Base-by-base conservation (phyloP, 1,140 invertebrate genomes). In the Eupristina koningsbergeri region DNA sequence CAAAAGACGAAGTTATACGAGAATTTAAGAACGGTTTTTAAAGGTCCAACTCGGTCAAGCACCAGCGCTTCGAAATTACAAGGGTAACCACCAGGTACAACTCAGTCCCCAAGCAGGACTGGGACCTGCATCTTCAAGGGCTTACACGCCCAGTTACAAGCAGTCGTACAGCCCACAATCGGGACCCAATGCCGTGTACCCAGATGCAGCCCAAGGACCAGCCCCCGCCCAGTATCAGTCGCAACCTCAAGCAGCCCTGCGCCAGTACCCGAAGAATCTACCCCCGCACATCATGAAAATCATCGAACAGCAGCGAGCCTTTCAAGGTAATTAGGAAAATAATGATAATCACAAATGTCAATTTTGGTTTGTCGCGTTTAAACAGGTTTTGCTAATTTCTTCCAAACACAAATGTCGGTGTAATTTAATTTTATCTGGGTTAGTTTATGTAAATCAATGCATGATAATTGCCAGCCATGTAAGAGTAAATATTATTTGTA, bases 1-100 rank as follows among this genome's bases (percentile, higher is more conserved):
- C 6, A 29, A 29, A 64, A 17, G 7, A 39, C 17, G 6, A 45
- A 45, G 9, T 34, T 8, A 6, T 19, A 17, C 17, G 39, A 3
- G 1, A 71, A 6, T 26, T 36, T 39, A 26, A 3, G 17, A 39
- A 41, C 6, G 36, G 0, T 31, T n/a, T n/a, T 58, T 45, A 36
- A 31, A 83, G 81, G 81, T 83, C 9, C 75, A 73, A 36, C 78
- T 78, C 45, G 67, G 50, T 5, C 75, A 83, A 29, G 83, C 74
- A 26, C 89, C 88, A 71, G 73, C 76, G 61, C 88, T 87, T 36
- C 87, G 86, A 17, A 87, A 85, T 39, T 89, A 88, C 36, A 88
- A 88, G 73, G 87, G 86, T 11, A 50, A 88, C 13, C 86, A 87
- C n/a, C 83, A 39, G 1, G 71, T 58, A n/a, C 39, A 45, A 34